Percentiles rank a stretch among this genome's conserved stretches.
Evolutionary conservation across 2,888 invertebrate genomes (phyloP).

Genomic region (Hesperia comma): DNA sequence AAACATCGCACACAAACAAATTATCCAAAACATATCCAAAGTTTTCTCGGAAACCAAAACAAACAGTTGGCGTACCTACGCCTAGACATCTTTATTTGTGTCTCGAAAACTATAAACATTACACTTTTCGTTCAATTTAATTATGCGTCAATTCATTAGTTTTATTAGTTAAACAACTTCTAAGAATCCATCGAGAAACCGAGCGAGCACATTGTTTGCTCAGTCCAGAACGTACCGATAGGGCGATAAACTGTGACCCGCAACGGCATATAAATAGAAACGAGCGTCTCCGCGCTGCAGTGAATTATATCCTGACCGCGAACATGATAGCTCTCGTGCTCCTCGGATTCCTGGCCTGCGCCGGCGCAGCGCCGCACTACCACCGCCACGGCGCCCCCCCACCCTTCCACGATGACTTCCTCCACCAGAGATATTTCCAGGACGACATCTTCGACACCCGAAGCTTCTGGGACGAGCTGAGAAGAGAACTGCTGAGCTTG

Average conservation of each 20-base stretch:
- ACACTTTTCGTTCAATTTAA: too few species aligned
- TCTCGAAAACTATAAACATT: too few species aligned
- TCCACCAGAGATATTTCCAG: conserved; percentile 42
- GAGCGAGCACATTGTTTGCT: conserved; percentile 39
- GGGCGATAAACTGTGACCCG: conserved; percentile 61
- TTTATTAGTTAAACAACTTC: conserved; percentile 26
- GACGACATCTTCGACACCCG: conserved; percentile 62
- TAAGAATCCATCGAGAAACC: conserved; percentile 26
- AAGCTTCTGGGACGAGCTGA: conserved; percentile 61
- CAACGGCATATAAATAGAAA: conserved; percentile 51
- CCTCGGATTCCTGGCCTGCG: conserved; percentile 54
- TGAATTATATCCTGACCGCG: conserved; percentile 12
- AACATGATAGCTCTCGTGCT: conserved; percentile 58
- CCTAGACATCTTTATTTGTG: too few species aligned
- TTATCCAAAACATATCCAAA: not conserved
- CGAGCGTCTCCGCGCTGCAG: conserved; percentile 25
- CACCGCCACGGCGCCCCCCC: conserved; percentile 37
- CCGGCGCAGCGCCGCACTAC: conserved; percentile 59
- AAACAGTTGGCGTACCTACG: not conserved
- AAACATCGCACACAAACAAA: not conserved
- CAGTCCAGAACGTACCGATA: conserved; percentile 57
- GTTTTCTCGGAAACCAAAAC: conserved; percentile 1
- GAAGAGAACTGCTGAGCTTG: conserved; percentile 56
- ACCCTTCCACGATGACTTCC: conserved; percentile 36
- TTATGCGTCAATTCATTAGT: conserved; percentile 6